phyloP scores from a whole-genome alignment of 2,797 vertebrate genomes.

The Galaxias olidus region DNA sequence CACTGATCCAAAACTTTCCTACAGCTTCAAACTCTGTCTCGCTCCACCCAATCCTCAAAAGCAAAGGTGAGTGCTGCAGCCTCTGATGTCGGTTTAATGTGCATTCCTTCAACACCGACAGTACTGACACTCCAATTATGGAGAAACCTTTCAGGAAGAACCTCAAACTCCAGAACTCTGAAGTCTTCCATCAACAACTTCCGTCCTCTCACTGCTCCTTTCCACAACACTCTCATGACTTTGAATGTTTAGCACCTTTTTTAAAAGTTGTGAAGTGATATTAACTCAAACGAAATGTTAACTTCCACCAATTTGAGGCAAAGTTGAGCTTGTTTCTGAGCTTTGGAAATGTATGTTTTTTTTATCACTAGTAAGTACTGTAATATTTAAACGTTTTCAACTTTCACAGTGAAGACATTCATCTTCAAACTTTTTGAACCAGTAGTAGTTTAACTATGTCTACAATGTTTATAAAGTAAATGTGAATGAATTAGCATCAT shows the following conservation, averaged over 20 bases:
- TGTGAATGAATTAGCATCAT: too few species aligned
- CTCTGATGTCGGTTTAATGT: constrained; percentile 66
- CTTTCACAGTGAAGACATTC: too few species aligned
- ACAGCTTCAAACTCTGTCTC: constrained; percentile 56
- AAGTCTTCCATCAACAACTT: constrained; percentile 55
- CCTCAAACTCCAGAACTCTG: constrained; percentile 64
- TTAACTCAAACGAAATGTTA: constrained; percentile 22
- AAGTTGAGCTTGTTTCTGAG: too few species aligned
- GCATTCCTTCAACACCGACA: constrained; percentile 60
- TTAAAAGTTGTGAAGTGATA: constrained; percentile 41
- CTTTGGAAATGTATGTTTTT: too few species aligned
- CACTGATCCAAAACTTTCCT: constrained; percentile 70
- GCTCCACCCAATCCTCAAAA: constrained; percentile 28
- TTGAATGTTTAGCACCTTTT: constrained; percentile 52
- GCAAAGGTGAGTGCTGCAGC: constrained; percentile 40
- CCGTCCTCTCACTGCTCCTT: constrained; percentile 26
- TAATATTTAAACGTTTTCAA: too few species aligned
- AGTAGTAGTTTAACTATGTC: too few species aligned
- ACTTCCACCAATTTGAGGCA: too few species aligned
- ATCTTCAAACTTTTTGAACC: too few species aligned
- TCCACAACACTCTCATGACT: constrained; percentile 21
- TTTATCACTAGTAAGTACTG: too few species aligned
- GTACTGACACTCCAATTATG: constrained; percentile 71
- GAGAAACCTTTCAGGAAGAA: constrained; percentile 59
- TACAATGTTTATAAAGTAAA: too few species aligned